Conservation (phyloP, 2,888 invertebrate genomes). For the Cyclophora albipunctata region DNA sequence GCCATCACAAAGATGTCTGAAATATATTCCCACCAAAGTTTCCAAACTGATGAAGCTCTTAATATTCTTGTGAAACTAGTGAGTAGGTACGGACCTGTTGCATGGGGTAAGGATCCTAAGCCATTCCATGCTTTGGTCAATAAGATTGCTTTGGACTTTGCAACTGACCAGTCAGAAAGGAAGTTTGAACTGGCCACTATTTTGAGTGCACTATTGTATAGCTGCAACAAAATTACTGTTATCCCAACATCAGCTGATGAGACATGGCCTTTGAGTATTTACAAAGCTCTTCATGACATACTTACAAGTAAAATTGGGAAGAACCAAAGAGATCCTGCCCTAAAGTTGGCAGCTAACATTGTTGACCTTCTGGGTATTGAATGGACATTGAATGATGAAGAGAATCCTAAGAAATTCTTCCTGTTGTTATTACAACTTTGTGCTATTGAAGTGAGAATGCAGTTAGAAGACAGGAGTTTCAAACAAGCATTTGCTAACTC, state of each 20-base stretch:
- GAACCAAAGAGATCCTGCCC: constrained; percentile 90
- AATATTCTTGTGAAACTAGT: constrained; percentile 86
- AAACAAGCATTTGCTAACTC: constrained; percentile 85
- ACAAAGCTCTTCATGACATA: constrained; percentile 88
- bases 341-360: constrained; percentile 87
- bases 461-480: constrained; percentile 89
- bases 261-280: constrained; percentile 87
- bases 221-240: constrained; percentile 81
- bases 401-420: constrained; percentile 88
- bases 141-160: constrained; percentile 90
- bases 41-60: constrained; percentile 91
- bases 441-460: constrained; percentile 95
- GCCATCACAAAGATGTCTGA: constrained; percentile 89
- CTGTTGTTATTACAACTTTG: constrained; percentile 88
- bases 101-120: constrained; percentile 86
- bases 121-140: constrained; percentile 88
- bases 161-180: constrained; percentile 89
- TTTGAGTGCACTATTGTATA: constrained; percentile 82
- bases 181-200: constrained; percentile 93
- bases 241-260: constrained; percentile 79
- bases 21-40: constrained; percentile 90
- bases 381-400: constrained; percentile 87
- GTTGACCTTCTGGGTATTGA: constrained; percentile 88
- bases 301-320: constrained; percentile 90
- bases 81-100: constrained; percentile 80